Conservation (phyloP, 2,888 invertebrate species). For the Cephalotes varians region DNA sequence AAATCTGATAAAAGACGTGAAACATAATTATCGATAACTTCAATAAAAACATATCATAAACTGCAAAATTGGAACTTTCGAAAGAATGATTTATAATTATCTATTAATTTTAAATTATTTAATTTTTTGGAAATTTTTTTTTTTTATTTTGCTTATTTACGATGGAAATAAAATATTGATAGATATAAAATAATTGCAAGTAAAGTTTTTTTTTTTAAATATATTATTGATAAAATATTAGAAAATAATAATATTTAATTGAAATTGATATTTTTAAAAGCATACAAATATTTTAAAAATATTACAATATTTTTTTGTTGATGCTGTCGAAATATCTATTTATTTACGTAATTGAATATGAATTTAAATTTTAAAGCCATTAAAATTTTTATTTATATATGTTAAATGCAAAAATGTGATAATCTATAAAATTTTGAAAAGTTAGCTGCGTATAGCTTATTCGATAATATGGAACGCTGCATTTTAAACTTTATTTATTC, state of each 20-base stretch:
- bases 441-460: not conserved
- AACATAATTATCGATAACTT: not conserved
- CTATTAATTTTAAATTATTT: not conserved
- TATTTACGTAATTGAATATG: not conserved
- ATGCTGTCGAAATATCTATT: not conserved
- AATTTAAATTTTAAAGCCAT: not conserved
- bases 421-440: constrained; percentile 15
- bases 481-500: constrained; percentile 29
- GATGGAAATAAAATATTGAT: not conserved
- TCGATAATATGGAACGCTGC: constrained; percentile 13
- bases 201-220: not conserved
- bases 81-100: not conserved
- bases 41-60: not conserved
- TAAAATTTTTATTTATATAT: not conserved
- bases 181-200: not conserved
- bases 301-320: not conserved
- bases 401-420: constrained; percentile 13
- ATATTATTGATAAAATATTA: not conserved
- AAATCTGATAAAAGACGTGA: not conserved
- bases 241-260: not conserved
- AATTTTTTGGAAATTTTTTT: not conserved
- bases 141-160: not conserved
- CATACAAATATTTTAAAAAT: no score
- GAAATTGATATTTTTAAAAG: no score
- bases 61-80: not conserved